phyloP scores from a whole-genome alignment of 2,888 invertebrate species.

The Argynnis bischoffii region DNA sequence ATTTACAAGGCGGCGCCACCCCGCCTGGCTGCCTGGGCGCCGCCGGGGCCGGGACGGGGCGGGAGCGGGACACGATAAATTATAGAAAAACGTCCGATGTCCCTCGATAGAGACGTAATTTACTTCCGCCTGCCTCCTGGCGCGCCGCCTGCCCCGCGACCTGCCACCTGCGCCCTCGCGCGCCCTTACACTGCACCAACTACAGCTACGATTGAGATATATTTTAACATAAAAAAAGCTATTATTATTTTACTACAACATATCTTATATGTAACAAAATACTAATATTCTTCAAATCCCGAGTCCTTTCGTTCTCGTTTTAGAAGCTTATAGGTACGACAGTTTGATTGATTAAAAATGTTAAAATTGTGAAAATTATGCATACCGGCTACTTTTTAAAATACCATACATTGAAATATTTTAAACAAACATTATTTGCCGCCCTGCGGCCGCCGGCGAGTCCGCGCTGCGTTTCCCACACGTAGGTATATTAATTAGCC shows the following conservation, averaged over 20 bases:
- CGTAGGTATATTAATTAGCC: slow-evolving; percentile 38
- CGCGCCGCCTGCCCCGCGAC: slow-evolving; percentile 18
- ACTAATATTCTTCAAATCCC: too few relatives aligned
- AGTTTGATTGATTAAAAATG: slow-evolving; percentile 17
- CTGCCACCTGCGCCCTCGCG: slow-evolving; percentile 9
- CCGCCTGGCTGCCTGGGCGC: slow-evolving; percentile 35
- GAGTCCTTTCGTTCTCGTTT: too few relatives aligned
- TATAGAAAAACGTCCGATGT: slow-evolving; percentile 51
- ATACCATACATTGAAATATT: slow-evolving; percentile 32
- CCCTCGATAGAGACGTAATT: slow-evolving; percentile 67
- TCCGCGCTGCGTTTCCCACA: slow-evolving; percentile 39
- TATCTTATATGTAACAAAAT: too few relatives aligned
- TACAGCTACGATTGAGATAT: too few relatives aligned
- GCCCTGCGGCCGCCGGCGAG: neutral
- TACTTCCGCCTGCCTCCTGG: slow-evolving; percentile 50
- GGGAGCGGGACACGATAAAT: slow-evolving; percentile 48
- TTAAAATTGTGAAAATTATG: slow-evolving; percentile 24
- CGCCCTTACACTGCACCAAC: neutral
- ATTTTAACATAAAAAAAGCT: too few relatives aligned
- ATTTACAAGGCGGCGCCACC: slow-evolving; percentile 52
- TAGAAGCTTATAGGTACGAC: neutral
- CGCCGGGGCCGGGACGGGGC: slow-evolving; percentile 19
- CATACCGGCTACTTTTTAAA: slow-evolving; percentile 25
- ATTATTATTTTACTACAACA: too few relatives aligned
- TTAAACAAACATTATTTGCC: slow-evolving; percentile 20